phyloP scores from a whole-genome alignment of 2,113 vertebrate genomes.

The Sapajus apella region DNA sequence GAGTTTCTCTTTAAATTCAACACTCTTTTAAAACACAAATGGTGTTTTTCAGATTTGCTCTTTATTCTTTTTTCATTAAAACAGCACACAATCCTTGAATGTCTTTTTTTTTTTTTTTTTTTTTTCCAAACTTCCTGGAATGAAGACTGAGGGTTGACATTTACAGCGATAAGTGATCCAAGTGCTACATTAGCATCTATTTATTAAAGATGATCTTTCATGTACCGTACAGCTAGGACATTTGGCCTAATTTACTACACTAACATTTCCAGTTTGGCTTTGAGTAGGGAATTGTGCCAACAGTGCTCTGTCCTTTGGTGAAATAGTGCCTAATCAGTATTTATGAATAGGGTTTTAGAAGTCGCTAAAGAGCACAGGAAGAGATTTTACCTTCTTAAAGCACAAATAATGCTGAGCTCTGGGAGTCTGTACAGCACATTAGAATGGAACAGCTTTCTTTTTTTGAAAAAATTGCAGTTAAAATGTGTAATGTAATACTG shows the following conservation, averaged over 20 bases:
- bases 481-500: slow-evolving; percentile 79
- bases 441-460: slow-evolving; percentile 74
- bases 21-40: slow-evolving; percentile 22
- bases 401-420: slow-evolving; percentile 78
- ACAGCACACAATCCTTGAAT: slow-evolving; percentile 39
- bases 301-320: slow-evolving; percentile 68
- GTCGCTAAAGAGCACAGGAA: slow-evolving; percentile 80
- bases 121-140: slow-evolving; percentile 51
- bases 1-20: neutral
- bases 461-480: slow-evolving; percentile 71
- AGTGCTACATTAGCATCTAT: slow-evolving; percentile 75
- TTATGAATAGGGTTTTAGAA: slow-evolving; percentile 85
- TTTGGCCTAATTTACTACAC: slow-evolving; percentile 82
- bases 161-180: slow-evolving; percentile 56
- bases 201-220: slow-evolving; percentile 83
- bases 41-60: neutral
- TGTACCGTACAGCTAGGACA: slow-evolving; percentile 59
- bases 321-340: slow-evolving; percentile 84
- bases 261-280: slow-evolving; percentile 79
- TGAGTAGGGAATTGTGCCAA: slow-evolving; percentile 67
- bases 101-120: neutral
- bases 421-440: slow-evolving; percentile 62
- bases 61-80: slow-evolving; percentile 11
- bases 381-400: slow-evolving; percentile 78
- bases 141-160: slow-evolving; percentile 67